Evolutionary conservation across 2,888 invertebrate genomes (phyloP), one percentile per base, ranked within the genome.

Genomic region (Panzeria rudis): DNA sequence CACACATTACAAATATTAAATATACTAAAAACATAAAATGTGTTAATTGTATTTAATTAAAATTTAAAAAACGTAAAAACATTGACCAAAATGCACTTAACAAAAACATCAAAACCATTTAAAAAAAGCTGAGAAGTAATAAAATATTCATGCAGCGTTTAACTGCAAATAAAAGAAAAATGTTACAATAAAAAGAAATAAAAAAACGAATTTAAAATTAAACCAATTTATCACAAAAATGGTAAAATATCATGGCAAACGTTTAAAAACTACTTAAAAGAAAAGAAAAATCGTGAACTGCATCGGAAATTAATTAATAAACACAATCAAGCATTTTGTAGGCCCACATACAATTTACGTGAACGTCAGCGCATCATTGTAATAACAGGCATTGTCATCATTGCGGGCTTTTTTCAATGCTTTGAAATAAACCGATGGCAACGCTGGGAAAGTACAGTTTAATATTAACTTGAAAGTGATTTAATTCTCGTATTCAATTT

Each of bases 1-100:
- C 77, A 56, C 64, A 84, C 68, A 72, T 72, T 38, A 38, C 20
- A 82, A 82, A 80, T 47, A 25, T 32, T 76, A 38, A 78, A 76
- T 62, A 50, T n/a, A 83, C 13, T 44, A 32, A 66, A 64, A 52
- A 54, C 73, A 62, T 50, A 47, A 81, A 61, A 72, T 61, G 75
- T 85, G 81, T 82, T 78, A 82, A 85, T 85, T 82, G 78, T 66
- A 41, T 72, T 71, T 75, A 82, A 82, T 85, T 85, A 82, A 85
- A 78, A 85, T 85, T 85, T 76, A 59, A 79, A 47, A 75, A 78
- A 79, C 85, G 85, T 85, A 82, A 82, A 66, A 82, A 64, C 85
- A 85, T 85, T 85, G 82, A 82, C 78, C 71, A 75, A 82, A 82
- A 82, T 85, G 78, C 78, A 85, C 69, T 85, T 62, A 62, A 47